Evolutionary conservation across 2,797 vertebrate species (phyloP).

Genomic region (Atherinosoma microstoma): DNA sequence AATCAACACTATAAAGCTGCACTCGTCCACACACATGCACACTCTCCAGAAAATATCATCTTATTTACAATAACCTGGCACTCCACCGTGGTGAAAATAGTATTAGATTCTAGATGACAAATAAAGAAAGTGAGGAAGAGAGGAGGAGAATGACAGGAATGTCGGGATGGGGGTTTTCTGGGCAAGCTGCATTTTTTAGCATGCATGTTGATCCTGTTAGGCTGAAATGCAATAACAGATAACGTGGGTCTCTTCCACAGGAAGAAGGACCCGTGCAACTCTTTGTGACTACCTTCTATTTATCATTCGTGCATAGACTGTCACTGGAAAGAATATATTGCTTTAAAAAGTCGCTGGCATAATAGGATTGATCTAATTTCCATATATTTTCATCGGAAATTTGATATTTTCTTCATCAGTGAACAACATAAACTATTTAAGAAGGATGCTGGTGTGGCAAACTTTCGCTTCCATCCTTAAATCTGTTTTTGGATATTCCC

Average conservation of each 20-base stretch:
- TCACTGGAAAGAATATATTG: conserved; percentile 86
- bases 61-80: conserved; percentile 84
- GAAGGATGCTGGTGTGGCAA: conserved; percentile 81
- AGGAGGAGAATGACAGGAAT: conserved; percentile 68
- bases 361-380: conserved; percentile 88
- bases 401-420: conserved; percentile 86
- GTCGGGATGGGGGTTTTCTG: conserved; percentile 69
- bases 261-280: conserved; percentile 80
- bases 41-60: conserved; percentile 73
- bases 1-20: conserved; percentile 81
- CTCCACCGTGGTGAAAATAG: conserved; percentile 75
- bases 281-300: conserved; percentile 83
- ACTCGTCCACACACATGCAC: conserved; percentile 47
- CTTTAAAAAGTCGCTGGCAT: conserved; percentile 86
- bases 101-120: conserved; percentile 85
- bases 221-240: conserved; percentile 84
- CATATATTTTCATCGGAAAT: conserved; percentile 88
- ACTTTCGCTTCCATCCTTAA: conserved; percentile 82
- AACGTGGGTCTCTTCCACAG: conserved; percentile 73
- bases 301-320: conserved; percentile 84
- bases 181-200: conserved; percentile 77
- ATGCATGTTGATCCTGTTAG: conserved; percentile 86
- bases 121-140: conserved; percentile 80
- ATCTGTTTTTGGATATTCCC: conserved; percentile 80
- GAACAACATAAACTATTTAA: conserved; percentile 87